Evolutionary conservation across 2,797 vertebrate species (phyloP).

Genomic region (Myripristis jacobus): DNA sequence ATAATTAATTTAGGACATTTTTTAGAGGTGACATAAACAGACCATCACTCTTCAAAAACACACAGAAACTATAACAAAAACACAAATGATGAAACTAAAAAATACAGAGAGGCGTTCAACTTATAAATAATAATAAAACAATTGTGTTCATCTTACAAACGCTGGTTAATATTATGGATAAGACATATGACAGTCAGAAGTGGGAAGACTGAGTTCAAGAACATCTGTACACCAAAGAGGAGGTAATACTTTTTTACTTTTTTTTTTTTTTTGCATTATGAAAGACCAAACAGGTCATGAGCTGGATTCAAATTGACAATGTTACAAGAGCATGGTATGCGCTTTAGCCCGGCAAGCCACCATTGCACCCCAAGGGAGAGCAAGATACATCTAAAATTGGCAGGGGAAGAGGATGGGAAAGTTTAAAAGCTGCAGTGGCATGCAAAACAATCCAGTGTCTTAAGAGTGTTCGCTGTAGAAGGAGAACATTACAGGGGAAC

Average conservation of each 20-base stretch:
- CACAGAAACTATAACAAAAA: neutral
- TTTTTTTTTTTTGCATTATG: neutral
- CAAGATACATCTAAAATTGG: constrained; percentile 41
- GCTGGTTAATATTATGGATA: constrained; percentile 86
- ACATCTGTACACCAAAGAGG: neutral
- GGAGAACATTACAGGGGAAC: constrained; percentile 13
- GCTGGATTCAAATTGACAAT: constrained; percentile 41
- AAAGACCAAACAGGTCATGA: constrained; percentile 37
- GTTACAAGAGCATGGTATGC: constrained; percentile 34
- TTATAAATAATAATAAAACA: neutral
- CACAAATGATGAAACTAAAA: neutral
- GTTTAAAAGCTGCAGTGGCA: constrained; percentile 55
- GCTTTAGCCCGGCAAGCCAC: constrained; percentile 51
- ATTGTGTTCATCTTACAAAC: constrained; percentile 88
- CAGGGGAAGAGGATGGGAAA: constrained; percentile 18
- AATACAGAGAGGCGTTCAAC: neutral
- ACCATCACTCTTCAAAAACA: neutral
- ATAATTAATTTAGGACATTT: neutral
- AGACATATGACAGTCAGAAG: constrained; percentile 66
- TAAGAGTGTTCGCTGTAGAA: constrained; percentile 32
- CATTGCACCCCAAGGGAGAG: constrained; percentile 31
- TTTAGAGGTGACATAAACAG: neutral
- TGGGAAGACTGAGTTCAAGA: neutral
- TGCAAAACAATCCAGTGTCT: constrained; percentile 21
- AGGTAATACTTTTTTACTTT: too few species aligned